Evolutionary conservation across 2,888 invertebrate genomes (phyloP).

Genomic region (Meiosimyza decipiens): DNA sequence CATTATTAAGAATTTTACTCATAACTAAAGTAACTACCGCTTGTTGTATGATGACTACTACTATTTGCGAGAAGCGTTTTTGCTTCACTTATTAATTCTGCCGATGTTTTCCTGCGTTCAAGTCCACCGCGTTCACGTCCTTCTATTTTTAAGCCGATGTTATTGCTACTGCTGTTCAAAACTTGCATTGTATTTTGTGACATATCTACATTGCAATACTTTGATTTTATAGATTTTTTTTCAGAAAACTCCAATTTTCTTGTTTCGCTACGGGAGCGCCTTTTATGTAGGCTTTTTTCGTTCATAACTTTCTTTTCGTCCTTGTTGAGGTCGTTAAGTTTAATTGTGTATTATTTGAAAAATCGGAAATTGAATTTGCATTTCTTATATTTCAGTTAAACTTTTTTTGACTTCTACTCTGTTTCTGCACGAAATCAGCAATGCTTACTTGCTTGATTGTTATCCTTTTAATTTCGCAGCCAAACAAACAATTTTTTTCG

Average conservation of each 20-base stretch:
- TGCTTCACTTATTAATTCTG: constrained; percentile 84
- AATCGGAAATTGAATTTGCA: no score
- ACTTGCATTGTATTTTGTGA: constrained; percentile 7
- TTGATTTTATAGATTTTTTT: constrained; percentile 12
- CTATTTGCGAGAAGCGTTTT: constrained; percentile 70
- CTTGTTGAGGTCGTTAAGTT: constrained; percentile 14
- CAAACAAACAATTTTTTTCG: constrained; percentile 22
- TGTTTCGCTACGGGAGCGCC: constrained; percentile 58
- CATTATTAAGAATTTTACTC: not conserved
- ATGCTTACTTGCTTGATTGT: not conserved
- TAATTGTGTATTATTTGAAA: no score
- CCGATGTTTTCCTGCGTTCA: constrained; percentile 75
- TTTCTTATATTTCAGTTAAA: not conserved
- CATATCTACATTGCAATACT: constrained; percentile 13
- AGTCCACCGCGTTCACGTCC: constrained; percentile 39
- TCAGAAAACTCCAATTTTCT: constrained; percentile 42
- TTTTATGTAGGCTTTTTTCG: constrained; percentile 53
- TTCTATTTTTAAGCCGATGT: constrained; percentile 27
- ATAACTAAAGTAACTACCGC: constrained; percentile 40
- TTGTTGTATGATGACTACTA: constrained; percentile 34
- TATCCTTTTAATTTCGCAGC: constrained; percentile 20
- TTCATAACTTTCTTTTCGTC: constrained; percentile 34
- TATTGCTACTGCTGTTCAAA: not conserved
- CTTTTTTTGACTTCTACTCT: no score
- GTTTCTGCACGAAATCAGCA: no score